Evolutionary conservation across 2,797 vertebrate species (phyloP).

Genomic region (Buceros bicornis): DNA sequence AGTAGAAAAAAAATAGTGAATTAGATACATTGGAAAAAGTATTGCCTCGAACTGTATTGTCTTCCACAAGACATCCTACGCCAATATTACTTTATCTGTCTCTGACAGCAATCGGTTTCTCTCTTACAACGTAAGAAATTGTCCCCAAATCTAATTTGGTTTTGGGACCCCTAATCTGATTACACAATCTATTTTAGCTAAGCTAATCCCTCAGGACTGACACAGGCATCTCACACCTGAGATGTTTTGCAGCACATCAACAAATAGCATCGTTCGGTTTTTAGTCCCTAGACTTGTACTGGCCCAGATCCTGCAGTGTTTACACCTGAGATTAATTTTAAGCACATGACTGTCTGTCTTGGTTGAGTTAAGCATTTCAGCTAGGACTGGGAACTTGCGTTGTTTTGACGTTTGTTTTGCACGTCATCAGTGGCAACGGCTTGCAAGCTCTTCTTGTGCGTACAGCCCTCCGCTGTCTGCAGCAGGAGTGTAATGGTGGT

Average conservation of each 20-base stretch:
- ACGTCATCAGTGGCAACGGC: background rate
- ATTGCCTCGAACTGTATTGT: background rate
- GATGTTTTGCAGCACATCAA: background rate
- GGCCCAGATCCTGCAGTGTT: background rate
- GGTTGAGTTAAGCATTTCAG: background rate
- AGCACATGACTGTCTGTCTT: background rate
- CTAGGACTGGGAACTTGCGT: background rate
- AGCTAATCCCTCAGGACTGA: background rate
- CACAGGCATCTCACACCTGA: background rate
- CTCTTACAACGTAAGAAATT: background rate
- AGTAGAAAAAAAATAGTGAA: background rate
- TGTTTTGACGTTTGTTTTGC: background rate
- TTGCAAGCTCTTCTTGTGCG: background rate
- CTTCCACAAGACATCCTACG: background rate
- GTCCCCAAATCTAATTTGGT: background rate
- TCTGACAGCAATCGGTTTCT: background rate
- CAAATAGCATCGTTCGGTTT: background rate
- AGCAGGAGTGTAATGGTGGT: fast-evolving
- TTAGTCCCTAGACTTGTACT: background rate
- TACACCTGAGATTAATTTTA: background rate
- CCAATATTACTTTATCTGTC: background rate
- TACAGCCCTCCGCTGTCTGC: fast-evolving
- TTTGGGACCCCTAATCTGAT: background rate
- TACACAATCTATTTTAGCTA: background rate
- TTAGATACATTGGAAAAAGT: background rate